Percentiles rank a stretch among this genome's conserved stretches.
Evolutionary conservation across 2,888 invertebrate species (phyloP).

Genomic region (Rugalucina vietnamica): DNA sequence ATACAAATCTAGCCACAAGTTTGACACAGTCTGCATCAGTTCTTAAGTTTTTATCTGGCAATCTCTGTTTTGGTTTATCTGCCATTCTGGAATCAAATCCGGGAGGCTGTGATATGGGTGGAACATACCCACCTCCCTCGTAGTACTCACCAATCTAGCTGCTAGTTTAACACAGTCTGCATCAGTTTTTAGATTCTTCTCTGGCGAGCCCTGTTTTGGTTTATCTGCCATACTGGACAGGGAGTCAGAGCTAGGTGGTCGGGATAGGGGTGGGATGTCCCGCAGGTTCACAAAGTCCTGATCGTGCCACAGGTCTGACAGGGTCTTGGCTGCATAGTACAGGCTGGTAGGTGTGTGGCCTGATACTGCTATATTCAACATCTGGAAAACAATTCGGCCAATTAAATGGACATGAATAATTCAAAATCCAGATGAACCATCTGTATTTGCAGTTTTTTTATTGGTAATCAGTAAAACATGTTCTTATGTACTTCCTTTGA

Average conservation of each 20-base stretch:
- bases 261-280: conserved; percentile 39
- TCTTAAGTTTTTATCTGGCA: conserved; percentile 33
- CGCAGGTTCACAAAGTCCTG: conserved; percentile 69
- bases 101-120: conserved; percentile 28
- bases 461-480: no score
- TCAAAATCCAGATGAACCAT: no score
- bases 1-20: conserved; percentile 87
- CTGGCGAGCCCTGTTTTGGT: conserved; percentile 25
- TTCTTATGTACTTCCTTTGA: no score
- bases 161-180: conserved; percentile 84
- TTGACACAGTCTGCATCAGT: conserved; percentile 76
- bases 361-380: conserved; percentile 83
- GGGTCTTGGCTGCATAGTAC: conserved; percentile 71
- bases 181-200: conserved; percentile 52
- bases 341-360: conserved; percentile 80
- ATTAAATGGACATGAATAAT: no score
- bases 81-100: conserved; percentile 53
- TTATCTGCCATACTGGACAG: conserved; percentile 48
- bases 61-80: conserved; percentile 41
- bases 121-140: not conserved
- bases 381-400: conserved; percentile 74
- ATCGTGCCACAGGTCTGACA: conserved; percentile 75
- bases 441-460: no score
- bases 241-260: conserved; percentile 54
- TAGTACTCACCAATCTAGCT: conserved; percentile 86